Conservation (phyloP, 53 echinoderm and acorn worm species). For the Patiria pectinifera region DNA sequence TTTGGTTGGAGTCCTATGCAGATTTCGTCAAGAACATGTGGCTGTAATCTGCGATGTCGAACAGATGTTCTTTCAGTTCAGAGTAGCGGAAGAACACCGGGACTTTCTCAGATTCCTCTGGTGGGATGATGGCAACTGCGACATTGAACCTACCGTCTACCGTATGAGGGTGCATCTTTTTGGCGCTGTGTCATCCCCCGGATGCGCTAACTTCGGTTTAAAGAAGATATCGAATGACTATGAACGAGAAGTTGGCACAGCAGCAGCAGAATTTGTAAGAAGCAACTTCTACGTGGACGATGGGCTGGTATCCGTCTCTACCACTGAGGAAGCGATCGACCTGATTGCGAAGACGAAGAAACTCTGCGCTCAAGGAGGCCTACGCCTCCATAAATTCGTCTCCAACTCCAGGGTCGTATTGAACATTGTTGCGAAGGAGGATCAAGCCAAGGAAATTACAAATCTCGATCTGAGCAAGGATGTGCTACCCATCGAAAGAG, state of each 20-base stretch:
- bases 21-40: conserved; percentile 62
- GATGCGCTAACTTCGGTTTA: conserved; percentile 71
- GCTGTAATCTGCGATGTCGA: conserved; percentile 60
- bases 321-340: conserved; percentile 46
- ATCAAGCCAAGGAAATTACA: conserved; percentile 57
- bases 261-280: conserved; percentile 58
- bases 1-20: conserved; percentile 67
- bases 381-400: conserved; percentile 72
- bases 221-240: conserved; percentile 61
- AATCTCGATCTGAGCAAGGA: conserved; percentile 56
- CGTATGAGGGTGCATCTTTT: conserved; percentile 72
- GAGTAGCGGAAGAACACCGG: conserved; percentile 41
- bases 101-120: conserved; percentile 75
- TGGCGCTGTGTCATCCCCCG: too few relatives aligned
- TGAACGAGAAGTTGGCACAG: conserved; percentile 62
- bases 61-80: conserved; percentile 66
- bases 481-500: conserved; percentile 60
- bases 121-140: conserved; percentile 67
- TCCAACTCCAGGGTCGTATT: conserved; percentile 74
- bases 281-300: conserved; percentile 78
- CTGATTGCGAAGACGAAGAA: too few relatives aligned
- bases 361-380: conserved; percentile 69
- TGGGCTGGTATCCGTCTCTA: conserved; percentile 65
- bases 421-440: conserved; percentile 44
- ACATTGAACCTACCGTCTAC: conserved; percentile 2